Base-by-base conservation (phyloP, 2,113 vertebrate genomes). In the Colius striatus region DNA sequence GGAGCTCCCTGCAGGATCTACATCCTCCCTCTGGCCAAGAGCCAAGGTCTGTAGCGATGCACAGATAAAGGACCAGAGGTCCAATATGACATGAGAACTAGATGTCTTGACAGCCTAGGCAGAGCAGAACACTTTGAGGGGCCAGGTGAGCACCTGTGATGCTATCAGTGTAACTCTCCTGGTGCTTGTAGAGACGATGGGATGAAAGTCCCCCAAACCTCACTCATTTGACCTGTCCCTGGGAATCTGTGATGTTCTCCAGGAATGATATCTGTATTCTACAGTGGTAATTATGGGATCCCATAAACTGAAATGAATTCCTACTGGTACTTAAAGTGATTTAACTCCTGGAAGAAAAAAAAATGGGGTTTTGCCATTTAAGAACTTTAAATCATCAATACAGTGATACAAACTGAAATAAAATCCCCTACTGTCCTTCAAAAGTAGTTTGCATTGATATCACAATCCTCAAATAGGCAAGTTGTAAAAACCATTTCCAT, bases 351-450 rank as follows among this genome's bases (percentile, higher is more conserved):
- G 29, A 25, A 67, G 82, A 73, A 84, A 87, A 90, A 41, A 34
- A 14, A 82, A 53, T 41, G 84, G 16, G 8, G 32, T 89, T 84
- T 89, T 92, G n/a, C 78, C 92, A 91, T 94, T 80, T 86, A 90
- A 74, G 68, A 87, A 76, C 57, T 90, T 78, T 90, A 95, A 91
- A 87, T 96, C 94, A 82, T 43, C 55, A 55, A 32, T 5, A 3
- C 43, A 14, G 60, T 14, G 72, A 90, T 57, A 70, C 43, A 88
- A 92, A 70, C 61, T 19, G 75, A 94, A 70, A 71, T 84, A 30
- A 91, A 87, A 65, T 74, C 91, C 94, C 63, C 62, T 76, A 29
- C 84, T 89, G 89, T 77, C 92, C 77, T 96, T 95, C 95, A 88
- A 50, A 92, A 89, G 68, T 30, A 63, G 75, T 92, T 93, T 78